Evolutionary conservation across 1,140 invertebrate genomes (phyloP).

Genomic region (Coelopa frigida): DNA sequence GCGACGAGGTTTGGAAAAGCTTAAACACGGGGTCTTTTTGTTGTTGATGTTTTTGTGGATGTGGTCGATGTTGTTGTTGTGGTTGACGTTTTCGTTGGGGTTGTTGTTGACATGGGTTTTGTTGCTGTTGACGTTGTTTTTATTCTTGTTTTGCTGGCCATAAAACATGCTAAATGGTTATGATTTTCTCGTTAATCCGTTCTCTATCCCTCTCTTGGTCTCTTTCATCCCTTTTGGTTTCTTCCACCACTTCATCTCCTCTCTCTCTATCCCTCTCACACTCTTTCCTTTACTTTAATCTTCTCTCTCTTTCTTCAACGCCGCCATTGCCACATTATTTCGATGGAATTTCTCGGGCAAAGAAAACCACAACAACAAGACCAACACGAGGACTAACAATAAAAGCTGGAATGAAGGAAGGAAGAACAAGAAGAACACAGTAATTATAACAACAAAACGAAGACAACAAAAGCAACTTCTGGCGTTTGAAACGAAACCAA

Average conservation of each 20-base stretch:
- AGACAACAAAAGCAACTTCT: not conserved
- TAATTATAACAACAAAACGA: not conserved
- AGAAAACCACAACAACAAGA: not conserved
- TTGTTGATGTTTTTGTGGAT: too few relatives aligned
- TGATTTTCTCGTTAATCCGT: too few relatives aligned
- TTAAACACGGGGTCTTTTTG: too few relatives aligned
- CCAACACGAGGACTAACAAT: not conserved
- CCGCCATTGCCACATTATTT: not conserved
- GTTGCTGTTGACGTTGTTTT: too few relatives aligned
- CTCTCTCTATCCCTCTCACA: not conserved
- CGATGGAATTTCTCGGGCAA: not conserved
- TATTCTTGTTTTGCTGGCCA: too few relatives aligned
- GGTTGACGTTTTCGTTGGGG: too few relatives aligned
- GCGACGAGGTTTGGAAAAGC: too few relatives aligned
- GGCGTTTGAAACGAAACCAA: not conserved
- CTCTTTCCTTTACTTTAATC: not conserved
- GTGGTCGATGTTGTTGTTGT: too few relatives aligned
- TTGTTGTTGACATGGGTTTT: too few relatives aligned
- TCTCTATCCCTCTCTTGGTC: not conserved
- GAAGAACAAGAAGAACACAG: not conserved
- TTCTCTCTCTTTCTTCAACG: not conserved
- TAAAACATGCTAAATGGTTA: too few relatives aligned
- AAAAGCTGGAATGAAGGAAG: not conserved
- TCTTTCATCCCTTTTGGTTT: not conserved
- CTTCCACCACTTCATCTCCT: not conserved